Conservation (phyloP, 2,797 vertebrate genomes). For the Aselliscus stoliczkanus region DNA sequence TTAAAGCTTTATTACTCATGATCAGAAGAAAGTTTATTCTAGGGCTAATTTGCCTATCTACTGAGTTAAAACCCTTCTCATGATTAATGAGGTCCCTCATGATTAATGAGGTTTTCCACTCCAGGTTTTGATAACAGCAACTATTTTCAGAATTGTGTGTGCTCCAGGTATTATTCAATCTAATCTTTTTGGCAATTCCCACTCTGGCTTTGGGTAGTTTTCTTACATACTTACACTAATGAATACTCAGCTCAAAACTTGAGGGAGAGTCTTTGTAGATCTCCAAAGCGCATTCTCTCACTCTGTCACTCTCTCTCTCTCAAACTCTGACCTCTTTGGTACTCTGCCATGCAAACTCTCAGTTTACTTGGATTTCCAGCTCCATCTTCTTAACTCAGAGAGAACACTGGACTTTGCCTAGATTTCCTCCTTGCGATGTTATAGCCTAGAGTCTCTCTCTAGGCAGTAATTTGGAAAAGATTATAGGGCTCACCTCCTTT, state of each 20-base stretch:
- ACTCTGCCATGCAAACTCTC: neutral
- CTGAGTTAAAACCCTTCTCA: neutral
- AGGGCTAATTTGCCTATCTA: neutral
- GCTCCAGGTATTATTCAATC: neutral
- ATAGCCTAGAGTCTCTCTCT: neutral
- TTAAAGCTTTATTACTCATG: neutral
- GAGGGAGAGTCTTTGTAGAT: neutral
- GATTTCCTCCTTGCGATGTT: neutral
- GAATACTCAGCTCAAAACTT: neutral
- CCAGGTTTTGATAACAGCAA: neutral
- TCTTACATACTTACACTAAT: neutral
- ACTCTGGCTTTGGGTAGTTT: neutral
- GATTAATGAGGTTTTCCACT: neutral
- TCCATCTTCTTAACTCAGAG: neutral
- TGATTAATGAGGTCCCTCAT: neutral
- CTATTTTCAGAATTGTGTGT: neutral
- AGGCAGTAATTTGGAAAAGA: neutral
- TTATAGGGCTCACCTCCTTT: neutral
- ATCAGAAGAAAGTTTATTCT: neutral
- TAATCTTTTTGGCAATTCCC: neutral
- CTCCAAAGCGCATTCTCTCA: neutral
- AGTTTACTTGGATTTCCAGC: neutral
- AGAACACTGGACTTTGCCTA: neutral
- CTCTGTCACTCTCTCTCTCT: fast-evolving
- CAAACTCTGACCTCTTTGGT: too few relatives aligned